These are phyloP conservation scores for Cyclopterus lumpus DNA, from an alignment of 2,797 vertebrate genomes.

Conservation along the genomic window DNA sequence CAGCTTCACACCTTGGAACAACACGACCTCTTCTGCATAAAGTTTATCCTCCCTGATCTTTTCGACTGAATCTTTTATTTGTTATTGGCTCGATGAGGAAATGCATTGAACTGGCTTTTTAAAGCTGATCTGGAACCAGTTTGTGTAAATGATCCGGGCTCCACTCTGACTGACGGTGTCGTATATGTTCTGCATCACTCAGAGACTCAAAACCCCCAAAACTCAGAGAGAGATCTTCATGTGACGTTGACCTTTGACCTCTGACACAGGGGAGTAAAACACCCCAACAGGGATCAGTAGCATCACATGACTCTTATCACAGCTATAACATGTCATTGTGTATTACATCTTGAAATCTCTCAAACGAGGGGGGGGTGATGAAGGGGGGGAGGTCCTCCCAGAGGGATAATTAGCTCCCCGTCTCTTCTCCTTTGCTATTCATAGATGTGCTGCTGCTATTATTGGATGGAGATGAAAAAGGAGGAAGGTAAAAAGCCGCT, in stretches of 20 bases:
- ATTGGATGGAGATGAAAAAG: constrained; percentile 45
- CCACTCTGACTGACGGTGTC: neutral
- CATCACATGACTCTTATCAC: constrained; percentile 11
- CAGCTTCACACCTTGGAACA: neutral
- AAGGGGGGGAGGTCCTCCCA: constrained; percentile 17
- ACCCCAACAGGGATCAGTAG: constrained; percentile 1
- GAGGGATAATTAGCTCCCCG: constrained; percentile 41
- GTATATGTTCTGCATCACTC: neutral
- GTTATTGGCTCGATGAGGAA: neutral
- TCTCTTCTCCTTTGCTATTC: constrained; percentile 45
- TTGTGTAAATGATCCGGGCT: neutral
- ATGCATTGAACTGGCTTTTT: neutral
- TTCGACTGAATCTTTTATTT: neutral
- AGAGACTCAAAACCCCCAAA: neutral
- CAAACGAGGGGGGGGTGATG: neutral
- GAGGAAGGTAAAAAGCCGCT: constrained; percentile 35
- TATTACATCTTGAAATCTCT: constrained; percentile 22
- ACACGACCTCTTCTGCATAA: neutral
- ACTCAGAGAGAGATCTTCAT: neutral
- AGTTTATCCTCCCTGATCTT: neutral
- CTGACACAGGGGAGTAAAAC: neutral
- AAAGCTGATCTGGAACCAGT: neutral
- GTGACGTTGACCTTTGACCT: constrained; percentile 1
- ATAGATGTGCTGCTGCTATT: constrained; percentile 28
- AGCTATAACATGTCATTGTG: constrained; percentile 8